Conservation (phyloP, 2,113 vertebrate genomes). For the Apodemus sylvaticus region DNA sequence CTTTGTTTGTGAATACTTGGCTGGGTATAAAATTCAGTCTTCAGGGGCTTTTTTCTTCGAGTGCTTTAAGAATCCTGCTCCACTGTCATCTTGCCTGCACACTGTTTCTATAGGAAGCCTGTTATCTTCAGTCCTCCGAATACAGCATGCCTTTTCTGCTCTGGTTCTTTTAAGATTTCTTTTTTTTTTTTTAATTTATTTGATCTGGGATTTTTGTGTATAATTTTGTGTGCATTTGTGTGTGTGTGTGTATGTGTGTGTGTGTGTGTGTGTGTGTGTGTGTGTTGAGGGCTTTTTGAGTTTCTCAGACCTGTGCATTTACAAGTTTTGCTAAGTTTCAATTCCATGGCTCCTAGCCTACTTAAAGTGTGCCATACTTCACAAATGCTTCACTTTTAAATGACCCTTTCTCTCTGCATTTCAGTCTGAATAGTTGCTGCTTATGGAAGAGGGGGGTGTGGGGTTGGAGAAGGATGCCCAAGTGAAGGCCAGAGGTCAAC, state of each 20-base stretch:
- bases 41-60: not conserved
- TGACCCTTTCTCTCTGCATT: not conserved
- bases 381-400: not conserved
- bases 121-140: not conserved
- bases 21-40: not conserved
- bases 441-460: not conserved
- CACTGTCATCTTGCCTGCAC: not conserved
- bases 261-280: not conserved
- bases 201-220: not conserved
- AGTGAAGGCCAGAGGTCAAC: too few species aligned
- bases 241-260: too few species aligned
- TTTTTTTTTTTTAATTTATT: not conserved
- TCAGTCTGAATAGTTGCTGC: constrained; percentile 32
- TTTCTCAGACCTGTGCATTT: constrained; percentile 18
- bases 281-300: not conserved
- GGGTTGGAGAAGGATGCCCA: too few species aligned
- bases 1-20: not conserved
- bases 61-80: not conserved
- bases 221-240: constrained; percentile 41
- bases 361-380: not conserved
- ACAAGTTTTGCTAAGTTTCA: constrained; percentile 28
- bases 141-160: not conserved
- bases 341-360: not conserved
- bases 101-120: not conserved
- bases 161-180: not conserved